Percentiles rank a stretch among this genome's conserved stretches.
These are phyloP conservation scores for Grapholita molesta DNA, from an alignment of 1,140 invertebrate genomes.

Conservation along the genomic window DNA sequence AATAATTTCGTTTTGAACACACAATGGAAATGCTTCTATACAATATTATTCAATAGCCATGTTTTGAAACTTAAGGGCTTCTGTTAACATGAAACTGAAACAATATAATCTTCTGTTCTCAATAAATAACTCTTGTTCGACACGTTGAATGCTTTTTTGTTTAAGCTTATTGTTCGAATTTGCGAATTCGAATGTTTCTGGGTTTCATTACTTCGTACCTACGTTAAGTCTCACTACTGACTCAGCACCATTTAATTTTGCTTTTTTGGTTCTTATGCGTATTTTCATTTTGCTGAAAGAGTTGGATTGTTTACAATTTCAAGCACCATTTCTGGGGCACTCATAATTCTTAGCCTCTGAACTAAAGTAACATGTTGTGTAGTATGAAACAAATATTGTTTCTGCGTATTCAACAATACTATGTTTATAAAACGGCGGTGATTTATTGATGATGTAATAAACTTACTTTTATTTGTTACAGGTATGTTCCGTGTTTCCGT, in stretches of 20 bases:
- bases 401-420: slow-evolving; percentile 16
- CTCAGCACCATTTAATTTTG: slow-evolving; percentile 41
- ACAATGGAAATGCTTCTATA: slow-evolving; percentile 16
- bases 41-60: slow-evolving; percentile 10
- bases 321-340: background rate
- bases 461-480: slow-evolving; percentile 50
- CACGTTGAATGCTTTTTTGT: slow-evolving; percentile 34
- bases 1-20: slow-evolving; percentile 5
- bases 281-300: background rate
- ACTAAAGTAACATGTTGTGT: slow-evolving; percentile 28
- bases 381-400: slow-evolving; percentile 29
- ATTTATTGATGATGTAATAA: slow-evolving; percentile 38
- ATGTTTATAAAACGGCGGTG: slow-evolving; percentile 29
- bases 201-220: slow-evolving; percentile 34
- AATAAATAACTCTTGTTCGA: slow-evolving; percentile 35
- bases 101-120: slow-evolving; percentile 35
- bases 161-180: slow-evolving; percentile 51
- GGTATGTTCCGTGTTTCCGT: slow-evolving; percentile 34
- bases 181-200: slow-evolving; percentile 49
- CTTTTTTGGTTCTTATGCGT: slow-evolving; percentile 24
- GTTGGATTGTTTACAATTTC: background rate
- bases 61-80: background rate
- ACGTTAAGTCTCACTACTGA: slow-evolving; percentile 16
- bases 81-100: slow-evolving; percentile 30
- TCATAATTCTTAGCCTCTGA: slow-evolving; percentile 39